phyloP scores from a whole-genome alignment of 2,113 vertebrate species.

The Microcebus ravelobensis region DNA sequence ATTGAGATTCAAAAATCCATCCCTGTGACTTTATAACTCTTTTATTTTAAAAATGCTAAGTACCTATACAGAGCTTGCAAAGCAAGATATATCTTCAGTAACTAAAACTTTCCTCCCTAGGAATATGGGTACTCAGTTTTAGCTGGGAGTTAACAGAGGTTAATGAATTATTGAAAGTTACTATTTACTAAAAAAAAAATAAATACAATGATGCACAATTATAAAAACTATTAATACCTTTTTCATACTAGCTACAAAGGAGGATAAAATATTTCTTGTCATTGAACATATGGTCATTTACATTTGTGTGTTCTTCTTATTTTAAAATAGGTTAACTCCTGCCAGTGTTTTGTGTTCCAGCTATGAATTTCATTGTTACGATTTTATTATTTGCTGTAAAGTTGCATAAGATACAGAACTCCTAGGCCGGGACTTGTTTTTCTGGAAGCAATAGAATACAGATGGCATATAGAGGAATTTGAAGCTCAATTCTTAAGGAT shows the following conservation, averaged over 20 bases:
- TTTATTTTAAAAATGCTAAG: neutral
- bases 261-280: conserved; percentile 28
- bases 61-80: neutral
- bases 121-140: neutral
- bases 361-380: conserved; percentile 44
- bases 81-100: neutral
- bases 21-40: neutral
- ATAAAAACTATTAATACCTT: conserved; percentile 3
- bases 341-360: neutral
- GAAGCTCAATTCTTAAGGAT: neutral
- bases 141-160: conserved; percentile 44
- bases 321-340: neutral
- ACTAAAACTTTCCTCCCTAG: neutral
- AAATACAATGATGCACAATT: neutral
- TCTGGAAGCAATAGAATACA: conserved; percentile 46
- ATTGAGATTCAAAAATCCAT: conserved; percentile 4
- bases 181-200: conserved; percentile 61
- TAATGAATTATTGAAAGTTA: conserved; percentile 55
- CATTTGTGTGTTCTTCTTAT: neutral
- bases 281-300: conserved; percentile 37
- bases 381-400: conserved; percentile 50
- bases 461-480: conserved; percentile 24
- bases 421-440: neutral
- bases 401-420: neutral
- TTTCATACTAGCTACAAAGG: neutral